Evolutionary conservation across 2,888 invertebrate genomes (phyloP).

Genomic region (Melipona bicolor): DNA sequence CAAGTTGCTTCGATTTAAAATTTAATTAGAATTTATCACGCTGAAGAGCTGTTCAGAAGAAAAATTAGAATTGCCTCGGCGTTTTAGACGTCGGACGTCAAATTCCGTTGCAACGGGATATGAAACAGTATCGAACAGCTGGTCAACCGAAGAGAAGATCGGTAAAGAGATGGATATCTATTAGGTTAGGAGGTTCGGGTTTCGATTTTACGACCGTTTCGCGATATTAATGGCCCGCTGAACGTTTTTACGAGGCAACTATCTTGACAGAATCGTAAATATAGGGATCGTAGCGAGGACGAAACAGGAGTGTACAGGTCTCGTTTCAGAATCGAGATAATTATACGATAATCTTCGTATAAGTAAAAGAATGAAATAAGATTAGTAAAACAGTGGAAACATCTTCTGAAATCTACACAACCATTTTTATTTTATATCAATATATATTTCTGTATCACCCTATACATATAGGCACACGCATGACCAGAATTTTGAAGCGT

Average conservation of each 20-base stretch:
- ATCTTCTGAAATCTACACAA: no score
- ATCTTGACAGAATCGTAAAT: conserved; percentile 7
- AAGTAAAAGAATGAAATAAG: no score
- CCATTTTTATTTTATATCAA: neutral
- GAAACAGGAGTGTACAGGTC: neutral
- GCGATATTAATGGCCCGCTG: conserved; percentile 18
- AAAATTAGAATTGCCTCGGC: neutral
- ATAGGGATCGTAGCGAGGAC: neutral
- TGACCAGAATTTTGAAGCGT: neutral
- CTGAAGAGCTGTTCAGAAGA: neutral
- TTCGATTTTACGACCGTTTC: conserved; percentile 39
- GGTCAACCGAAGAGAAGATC: neutral
- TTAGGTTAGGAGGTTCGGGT: conserved; percentile 29
- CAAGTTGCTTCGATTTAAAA: neutral
- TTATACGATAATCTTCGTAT: no score
- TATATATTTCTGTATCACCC: neutral
- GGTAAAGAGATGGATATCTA: neutral
- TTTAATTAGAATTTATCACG: neutral
- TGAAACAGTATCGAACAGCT: conserved; percentile 11
- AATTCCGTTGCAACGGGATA: conserved; percentile 5
- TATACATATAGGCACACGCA: neutral
- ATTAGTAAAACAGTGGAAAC: no score
- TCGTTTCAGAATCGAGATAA: neutral
- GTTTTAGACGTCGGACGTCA: neutral
- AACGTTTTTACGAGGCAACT: neutral